Base-by-base conservation (phyloP, 2,113 vertebrate species). In the Lasiurus cinereus region DNA sequence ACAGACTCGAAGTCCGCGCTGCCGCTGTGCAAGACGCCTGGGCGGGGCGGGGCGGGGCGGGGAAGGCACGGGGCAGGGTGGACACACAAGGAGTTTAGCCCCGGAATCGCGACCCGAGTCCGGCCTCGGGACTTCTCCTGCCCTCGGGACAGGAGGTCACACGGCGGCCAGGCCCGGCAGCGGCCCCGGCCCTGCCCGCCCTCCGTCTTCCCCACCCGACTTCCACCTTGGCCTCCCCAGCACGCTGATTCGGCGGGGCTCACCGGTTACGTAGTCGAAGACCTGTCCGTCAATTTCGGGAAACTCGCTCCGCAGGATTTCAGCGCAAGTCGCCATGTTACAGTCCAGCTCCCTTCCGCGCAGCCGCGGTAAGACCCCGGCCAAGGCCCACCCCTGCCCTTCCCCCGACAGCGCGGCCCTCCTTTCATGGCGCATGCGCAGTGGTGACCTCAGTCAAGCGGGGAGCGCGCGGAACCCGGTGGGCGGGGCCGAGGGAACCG, bases 221-320 rank as follows among this genome's bases (percentile, higher is more conserved):
- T 67, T 88, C 84, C 72, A 73, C 62, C 73, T 83, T 4, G 50
- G 69, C 56, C 70, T 80, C 54, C 72, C 43, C 67, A 36, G 84
- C 50, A 43, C 22, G 66, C 15, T 46, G 50, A 85, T 48, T 85
- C 90, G 5, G 76, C 64, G 78, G 22, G 3, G 64, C 97, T 97
- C 97, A 99, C 99, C 99, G 69, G 99, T 99, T 93, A 99, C 99
- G 94, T 99, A 99, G 93, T 99, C 98, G 96, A 99, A 99, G 29
- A 99, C 98, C 97, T 99, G 99, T 48, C 98, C 97, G 97, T 99
- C 99, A 96, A 99, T 99, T 97, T 99, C 98, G 0, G 99, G 99
- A 98, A 99, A 99, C 99, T 99, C 99, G 98, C 98, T 99, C 98
- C 98, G 99, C 96, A 99, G 98, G 83, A 99, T 99, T 69, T 99